Evolutionary conservation across 2,113 vertebrate genomes (phyloP).

Genomic region (Gymnarchus niloticus): DNA sequence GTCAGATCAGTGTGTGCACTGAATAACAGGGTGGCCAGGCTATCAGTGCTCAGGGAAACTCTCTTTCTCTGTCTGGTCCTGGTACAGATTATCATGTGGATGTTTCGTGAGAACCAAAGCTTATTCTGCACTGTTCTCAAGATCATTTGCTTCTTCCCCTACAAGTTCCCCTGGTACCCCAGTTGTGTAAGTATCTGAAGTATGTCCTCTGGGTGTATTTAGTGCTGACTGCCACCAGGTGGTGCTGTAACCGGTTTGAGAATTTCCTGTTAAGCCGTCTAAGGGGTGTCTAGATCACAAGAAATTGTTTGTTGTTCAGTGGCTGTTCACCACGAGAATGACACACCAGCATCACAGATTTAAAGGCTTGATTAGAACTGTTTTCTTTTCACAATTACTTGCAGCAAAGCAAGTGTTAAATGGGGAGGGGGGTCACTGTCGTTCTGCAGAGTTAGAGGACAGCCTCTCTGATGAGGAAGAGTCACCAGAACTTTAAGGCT

Average conservation of each 20-base stretch:
- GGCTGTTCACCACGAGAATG: not conserved
- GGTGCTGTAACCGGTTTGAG: not conserved
- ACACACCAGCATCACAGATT: too few species aligned
- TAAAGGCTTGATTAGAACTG: not conserved
- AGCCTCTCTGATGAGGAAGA: constrained; percentile 58
- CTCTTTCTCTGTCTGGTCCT: not conserved
- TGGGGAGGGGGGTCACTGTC: not conserved
- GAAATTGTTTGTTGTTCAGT: not conserved
- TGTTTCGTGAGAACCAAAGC: constrained; percentile 47
- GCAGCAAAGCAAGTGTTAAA: not conserved
- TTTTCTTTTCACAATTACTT: not conserved
- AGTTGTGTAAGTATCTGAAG: constrained; percentile 48
- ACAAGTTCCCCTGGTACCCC: constrained; percentile 51
- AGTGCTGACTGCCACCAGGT: not conserved
- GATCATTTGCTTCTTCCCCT: constrained; percentile 52
- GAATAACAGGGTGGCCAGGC: not conserved
- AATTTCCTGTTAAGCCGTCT: not conserved
- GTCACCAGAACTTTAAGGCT: constrained; percentile 53
- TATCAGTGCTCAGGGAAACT: not conserved
- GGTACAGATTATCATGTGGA: constrained; percentile 59
- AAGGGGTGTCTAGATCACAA: not conserved
- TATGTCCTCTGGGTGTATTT: constrained; percentile 19
- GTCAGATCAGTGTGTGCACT: not conserved
- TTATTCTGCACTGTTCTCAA: constrained; percentile 43
- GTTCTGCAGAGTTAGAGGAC: constrained; percentile 45